Base-by-base conservation (phyloP, 2,888 invertebrate species). In the Spialia ferax region DNA sequence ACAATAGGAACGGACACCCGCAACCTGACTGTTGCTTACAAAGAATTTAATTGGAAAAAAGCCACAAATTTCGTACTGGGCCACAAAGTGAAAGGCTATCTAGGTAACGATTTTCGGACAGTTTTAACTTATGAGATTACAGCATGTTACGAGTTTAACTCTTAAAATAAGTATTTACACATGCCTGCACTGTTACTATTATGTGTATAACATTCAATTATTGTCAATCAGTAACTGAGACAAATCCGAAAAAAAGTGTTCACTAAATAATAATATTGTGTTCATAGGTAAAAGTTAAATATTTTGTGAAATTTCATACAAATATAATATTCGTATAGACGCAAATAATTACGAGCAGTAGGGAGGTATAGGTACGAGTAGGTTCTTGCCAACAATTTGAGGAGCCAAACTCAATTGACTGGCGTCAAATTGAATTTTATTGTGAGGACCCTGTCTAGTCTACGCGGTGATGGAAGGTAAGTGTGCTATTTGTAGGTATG, bases 381-480 rank as follows among this genome's bases (percentile, higher is more conserved):
- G 42, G 10, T 32, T 20, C 48, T 20, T 22, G 20, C 11, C 11
- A n/a, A 48, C 52, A 52, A 26, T 52, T 52, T 52, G 22, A 26
- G 52, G 22, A 26, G 52, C 26, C 22, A 52, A 52, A 54, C 26
- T 54, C 23, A 26, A 54, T 26, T n/a, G 26, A 26, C 54, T n/a
- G 26, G 52, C 54, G 20, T 57, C 57, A 35, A 57, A 57, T 57
- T 20, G 35, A 57, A 26, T 54, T 57, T 57, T 57, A 57, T 38
- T 20, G 18, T 18, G 1, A 22, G 13, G 11, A 60, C 48, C 13
- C 23, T 60, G 11, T 11, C 20, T 20, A 29, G 22, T 22, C 50
- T 8, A 22, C 50, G 50, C 22, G 5, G 7, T 22, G 50, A 15
- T 42, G 42, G 18, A 15, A 42, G 42, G 32, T 32, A 32, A 11